Evolutionary conservation across 2,888 invertebrate species (phyloP), one percentile per base, ranked within the genome.

Genomic region (Leucophenga maculata): DNA sequence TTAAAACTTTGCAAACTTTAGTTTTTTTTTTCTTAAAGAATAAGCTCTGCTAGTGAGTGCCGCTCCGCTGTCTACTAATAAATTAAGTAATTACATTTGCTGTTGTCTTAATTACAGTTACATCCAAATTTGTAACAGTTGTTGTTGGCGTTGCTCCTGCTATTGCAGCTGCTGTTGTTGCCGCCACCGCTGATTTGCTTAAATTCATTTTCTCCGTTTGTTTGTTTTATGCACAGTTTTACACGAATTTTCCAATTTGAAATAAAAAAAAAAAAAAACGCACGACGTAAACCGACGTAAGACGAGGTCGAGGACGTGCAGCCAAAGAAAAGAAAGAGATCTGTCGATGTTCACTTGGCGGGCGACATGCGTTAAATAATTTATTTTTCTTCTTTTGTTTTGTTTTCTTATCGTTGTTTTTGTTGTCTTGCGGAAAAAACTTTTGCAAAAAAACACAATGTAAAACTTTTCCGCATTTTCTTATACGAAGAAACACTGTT

Each of bases 261-360:
- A 39, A 60, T 39, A 44, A 46, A 26, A 22, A 26, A 39, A 69
- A 59, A 46, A 68, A 26, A 52, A 60, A 68, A 69, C 57, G 65
- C 50, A 50, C 64, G 57, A 67, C 68, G 65, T n/a, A 76, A 69
- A 67, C 72, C 64, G 55, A 54, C 46, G 52, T 2, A 60, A 69
- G 60, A 39, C 64, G 64, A 62, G 55, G 64, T 14, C 50, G 66
- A 55, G 64, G 52, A 55, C 32, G n/a, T 32, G 32, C n/a, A 20
- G 16, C 39, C 6, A 39, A 1, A 44, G 22, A 32, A n/a, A 32
- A 64, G 50, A n/a, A 32, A 64, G 50, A 62, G 16, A 26, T 54
- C 39, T 50, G 68, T 67, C 66, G 66, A n/a, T 50, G 52, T 50
- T 67, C 52, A 54, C 68, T 77, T 70, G 70, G 70, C 77, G 72